Evolutionary conservation across 2,888 invertebrate genomes (phyloP), one percentile per base, ranked within the genome.

Genomic region (Megamerina dolium): DNA sequence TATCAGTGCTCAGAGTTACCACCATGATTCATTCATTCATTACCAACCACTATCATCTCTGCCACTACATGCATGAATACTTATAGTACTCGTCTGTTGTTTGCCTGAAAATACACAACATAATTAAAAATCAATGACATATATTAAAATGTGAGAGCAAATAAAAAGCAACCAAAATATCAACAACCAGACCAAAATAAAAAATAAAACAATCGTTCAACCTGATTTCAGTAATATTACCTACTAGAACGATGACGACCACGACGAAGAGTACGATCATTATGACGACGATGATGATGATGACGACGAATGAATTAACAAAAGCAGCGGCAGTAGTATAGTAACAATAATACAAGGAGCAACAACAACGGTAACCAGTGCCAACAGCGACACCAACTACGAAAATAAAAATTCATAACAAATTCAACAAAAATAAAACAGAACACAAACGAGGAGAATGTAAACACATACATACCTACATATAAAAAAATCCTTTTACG

Each of bases 71-170:
- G n/a, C n/a, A n/a, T n/a, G n/a, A n/a, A n/a, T n/a, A n/a, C n/a
- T n/a, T n/a, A n/a, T n/a, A n/a, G n/a, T n/a, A n/a, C n/a, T n/a
- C n/a, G n/a, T n/a, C n/a, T n/a, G n/a, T n/a, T n/a, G n/a, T n/a
- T n/a, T 13, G 38, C 43, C 43, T 29, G 43, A 30, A 43, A 38
- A 38, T 43, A 43, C 37, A 37, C 34, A 43, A 43, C 38, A 61
- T 63, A 65, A 65, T 66, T 66, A 62, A 65, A 64, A 63, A 63
- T 66, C 64, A 65, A 65, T 65, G 66, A 56, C 65, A 64, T 47
- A 63, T 55, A 58, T 60, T 60, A 56, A 54, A 61, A n/a, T n/a
- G n/a, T n/a, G n/a, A n/a, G n/a, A n/a, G n/a, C n/a, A n/a, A n/a
- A n/a, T n/a, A n/a, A n/a, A n/a, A n/a, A n/a, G n/a, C n/a, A n/a